phyloP scores from a whole-genome alignment of 2,888 invertebrate genomes.

The Limnephilus marmoratus region DNA sequence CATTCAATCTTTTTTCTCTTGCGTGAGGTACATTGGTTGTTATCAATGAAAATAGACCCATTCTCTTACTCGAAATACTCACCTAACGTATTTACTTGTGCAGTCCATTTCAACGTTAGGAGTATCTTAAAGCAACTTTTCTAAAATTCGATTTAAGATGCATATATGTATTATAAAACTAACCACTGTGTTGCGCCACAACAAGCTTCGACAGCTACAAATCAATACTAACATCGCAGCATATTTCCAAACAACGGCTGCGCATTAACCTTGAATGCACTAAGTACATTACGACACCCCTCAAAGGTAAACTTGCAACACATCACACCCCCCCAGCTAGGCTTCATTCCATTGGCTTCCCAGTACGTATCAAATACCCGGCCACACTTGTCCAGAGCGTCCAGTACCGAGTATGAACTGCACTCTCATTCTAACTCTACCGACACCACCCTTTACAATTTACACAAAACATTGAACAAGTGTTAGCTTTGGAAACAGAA shows the following conservation, averaged over 20 bases:
- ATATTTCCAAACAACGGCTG: background rate
- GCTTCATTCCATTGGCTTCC: background rate
- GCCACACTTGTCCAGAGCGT: background rate
- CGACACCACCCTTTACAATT: background rate
- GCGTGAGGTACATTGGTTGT: too few relatives aligned
- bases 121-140: background rate
- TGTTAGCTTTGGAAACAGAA: background rate
- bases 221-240: background rate
- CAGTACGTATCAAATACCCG: background rate
- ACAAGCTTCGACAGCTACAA: background rate
- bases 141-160: background rate
- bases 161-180: background rate
- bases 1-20: too few relatives aligned
- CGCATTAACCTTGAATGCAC: slow-evolving; percentile 23
- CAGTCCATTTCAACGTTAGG: background rate
- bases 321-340: background rate
- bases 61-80: too few relatives aligned
- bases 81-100: too few relatives aligned
- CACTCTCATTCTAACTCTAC: background rate
- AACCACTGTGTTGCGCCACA: background rate
- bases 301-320: background rate
- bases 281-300: background rate
- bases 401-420: background rate
- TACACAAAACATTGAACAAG: background rate
- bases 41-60: too few relatives aligned